Percentiles rank a stretch among this genome's conserved stretches.
Conservation (phyloP, 92 coral and sea anemone genomes). For the Parazoanthus atlanticus region DNA sequence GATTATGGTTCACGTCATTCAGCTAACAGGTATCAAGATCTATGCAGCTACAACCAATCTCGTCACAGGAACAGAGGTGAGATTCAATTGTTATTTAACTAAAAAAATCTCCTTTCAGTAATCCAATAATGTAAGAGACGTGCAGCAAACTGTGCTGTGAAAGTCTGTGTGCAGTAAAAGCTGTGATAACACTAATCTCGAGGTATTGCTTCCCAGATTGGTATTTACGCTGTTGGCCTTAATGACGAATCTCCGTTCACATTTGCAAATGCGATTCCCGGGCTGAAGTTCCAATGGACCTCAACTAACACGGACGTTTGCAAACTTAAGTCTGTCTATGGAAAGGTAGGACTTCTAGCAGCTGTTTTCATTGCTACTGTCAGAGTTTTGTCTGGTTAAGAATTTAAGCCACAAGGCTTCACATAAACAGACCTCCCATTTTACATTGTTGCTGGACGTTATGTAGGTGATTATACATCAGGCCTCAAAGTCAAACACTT, state of each 20-base stretch:
- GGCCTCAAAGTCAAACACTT: too few relatives aligned
- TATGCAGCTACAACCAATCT: constrained; percentile 91
- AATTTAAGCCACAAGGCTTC: too few relatives aligned
- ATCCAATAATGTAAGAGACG: neutral
- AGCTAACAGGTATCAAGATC: constrained; percentile 83
- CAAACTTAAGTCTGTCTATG: constrained; percentile 90
- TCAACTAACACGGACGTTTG: constrained; percentile 96
- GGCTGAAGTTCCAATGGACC: constrained; percentile 87
- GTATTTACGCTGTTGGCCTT: constrained; percentile 85
- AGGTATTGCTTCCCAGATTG: constrained; percentile 46
- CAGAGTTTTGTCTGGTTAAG: too few relatives aligned
- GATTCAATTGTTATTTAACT: neutral
- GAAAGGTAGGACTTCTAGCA: constrained; percentile 52
- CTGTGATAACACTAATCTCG: neutral
- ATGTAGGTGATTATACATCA: too few relatives aligned
- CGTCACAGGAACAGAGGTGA: constrained; percentile 94
- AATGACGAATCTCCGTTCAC: constrained; percentile 87
- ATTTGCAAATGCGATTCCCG: constrained; percentile 91
- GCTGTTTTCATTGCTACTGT: too few relatives aligned
- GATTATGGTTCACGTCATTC: constrained; percentile 83
- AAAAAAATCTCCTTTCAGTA: too few relatives aligned
- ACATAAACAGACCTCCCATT: too few relatives aligned
- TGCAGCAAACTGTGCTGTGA: neutral
- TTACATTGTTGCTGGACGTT: too few relatives aligned
- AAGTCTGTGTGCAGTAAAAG: neutral